phyloP scores from a whole-genome alignment of 2,797 vertebrate species.

The Xiphophorus birchmanni region DNA sequence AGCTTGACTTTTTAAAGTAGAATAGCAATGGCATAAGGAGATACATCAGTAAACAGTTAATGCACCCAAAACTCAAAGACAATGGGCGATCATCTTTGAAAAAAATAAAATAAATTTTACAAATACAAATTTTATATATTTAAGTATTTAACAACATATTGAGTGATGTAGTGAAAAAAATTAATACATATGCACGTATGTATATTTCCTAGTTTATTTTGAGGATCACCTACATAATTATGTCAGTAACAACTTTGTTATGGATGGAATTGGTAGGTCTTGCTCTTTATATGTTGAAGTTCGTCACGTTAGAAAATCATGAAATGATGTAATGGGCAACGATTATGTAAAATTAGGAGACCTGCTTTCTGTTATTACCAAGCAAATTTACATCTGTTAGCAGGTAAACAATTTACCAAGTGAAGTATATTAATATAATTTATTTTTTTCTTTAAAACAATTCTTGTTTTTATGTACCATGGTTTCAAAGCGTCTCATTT shows the following conservation, averaged over 20 bases:
- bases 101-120: neutral
- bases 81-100: too few relatives aligned
- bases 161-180: neutral
- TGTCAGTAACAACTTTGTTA: neutral
- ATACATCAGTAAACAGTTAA: too few relatives aligned
- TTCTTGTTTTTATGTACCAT: slow-evolving; percentile 24
- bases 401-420: slow-evolving; percentile 18
- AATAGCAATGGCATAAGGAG: too few relatives aligned
- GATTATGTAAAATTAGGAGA: neutral
- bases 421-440: slow-evolving; percentile 21
- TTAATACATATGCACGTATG: neutral
- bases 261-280: neutral
- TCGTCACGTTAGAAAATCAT: neutral
- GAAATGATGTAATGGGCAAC: neutral
- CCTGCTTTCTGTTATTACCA: slow-evolving; percentile 3
- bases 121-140: neutral
- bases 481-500: slow-evolving; percentile 22
- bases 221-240: too few relatives aligned
- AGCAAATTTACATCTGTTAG: slow-evolving; percentile 15
- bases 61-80: too few relatives aligned
- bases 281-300: neutral
- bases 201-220: neutral
- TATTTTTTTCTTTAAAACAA: neutral
- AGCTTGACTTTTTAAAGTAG: too few relatives aligned
- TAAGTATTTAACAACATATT: neutral